Evolutionary conservation across 2,113 vertebrate species (phyloP).

Genomic region (Hippoglossus stenolepis): DNA sequence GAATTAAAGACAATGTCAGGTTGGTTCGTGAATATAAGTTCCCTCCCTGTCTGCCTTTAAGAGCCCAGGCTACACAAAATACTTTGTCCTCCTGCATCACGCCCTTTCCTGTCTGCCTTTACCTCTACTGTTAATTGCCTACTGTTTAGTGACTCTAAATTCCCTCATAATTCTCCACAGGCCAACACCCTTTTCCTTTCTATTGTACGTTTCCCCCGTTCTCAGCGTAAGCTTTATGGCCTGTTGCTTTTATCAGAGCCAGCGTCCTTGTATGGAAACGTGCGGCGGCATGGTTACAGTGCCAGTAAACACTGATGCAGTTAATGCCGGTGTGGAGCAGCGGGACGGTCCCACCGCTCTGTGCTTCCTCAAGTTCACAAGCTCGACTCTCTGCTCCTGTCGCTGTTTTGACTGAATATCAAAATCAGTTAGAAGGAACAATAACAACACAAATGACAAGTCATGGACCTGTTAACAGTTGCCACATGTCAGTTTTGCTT

Average conservation of each 20-base stretch:
- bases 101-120: conserved; percentile 69
- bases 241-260: conserved; percentile 32
- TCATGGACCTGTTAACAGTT: not conserved
- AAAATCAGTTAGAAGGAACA: not conserved
- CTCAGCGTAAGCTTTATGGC: conserved; percentile 47
- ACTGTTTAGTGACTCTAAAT: conserved; percentile 55
- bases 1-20: conserved; percentile 6
- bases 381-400: not conserved
- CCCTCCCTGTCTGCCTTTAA: conserved; percentile 28
- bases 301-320: conserved; percentile 4
- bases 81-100: conserved; percentile 43
- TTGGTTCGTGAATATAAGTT: conserved; percentile 21
- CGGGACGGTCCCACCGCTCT: not conserved
- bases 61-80: conserved; percentile 14
- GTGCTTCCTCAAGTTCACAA: conserved; percentile 21
- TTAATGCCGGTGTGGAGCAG: not conserved
- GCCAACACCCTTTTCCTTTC: conserved; percentile 70
- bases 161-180: conserved; percentile 37
- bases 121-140: conserved; percentile 49
- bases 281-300: not conserved
- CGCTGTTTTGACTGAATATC: not conserved
- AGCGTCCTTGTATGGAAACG: conserved; percentile 25
- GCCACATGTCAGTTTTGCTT: too few relatives aligned
- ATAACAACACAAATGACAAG: not conserved
- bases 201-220: conserved; percentile 65